Evolutionary conservation across 2,888 invertebrate species (phyloP), one percentile per base, ranked within the genome.

Genomic region (Perizoma flavofasciatum): DNA sequence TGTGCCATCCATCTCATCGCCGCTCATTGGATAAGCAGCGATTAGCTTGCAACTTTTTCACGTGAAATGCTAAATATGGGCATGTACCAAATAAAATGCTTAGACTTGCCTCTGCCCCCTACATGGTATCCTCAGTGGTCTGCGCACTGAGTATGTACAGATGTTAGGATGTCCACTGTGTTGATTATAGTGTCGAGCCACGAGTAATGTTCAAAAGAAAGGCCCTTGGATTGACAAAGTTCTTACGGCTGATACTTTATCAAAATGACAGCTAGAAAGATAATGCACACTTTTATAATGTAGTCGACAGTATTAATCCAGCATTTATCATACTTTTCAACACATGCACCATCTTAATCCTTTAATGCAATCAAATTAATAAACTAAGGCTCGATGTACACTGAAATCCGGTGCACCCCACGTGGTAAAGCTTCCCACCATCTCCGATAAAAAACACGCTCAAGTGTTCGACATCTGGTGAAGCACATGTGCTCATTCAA

Each of bases 381-480:
- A 62, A 56, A 34, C 43, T 44, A 44, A 48, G 22, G 47, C 61
- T 48, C 11, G 34, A 43, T 50, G 55, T 51, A 33, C 10, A 51
- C 50, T 57, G 50, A 53, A 60, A 62, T 62, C 61, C 64, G 51
- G 48, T 53, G 57, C 48, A 47, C 59, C 56, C 61, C 61, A 69
- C 67, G 67, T 69, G 69, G 61, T 53, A 49, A 34, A 65, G 69
- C 80, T 83, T 88, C 88, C 87, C 88, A 86, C 81, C 81, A 76
- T 83, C 77, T 81, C 81, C 78, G 74, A 76, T 78, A 72, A 71
- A 75, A 71, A 75, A 71, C 77, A 69, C 62, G 59, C 75, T 82
- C 89, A 87, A 88, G 87, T 88, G 88, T 77, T 72, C 68, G 74
- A 75, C 89, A 89, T 89, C 87, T 89, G 89, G 85, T 79, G 70